These are phyloP conservation scores for Ophthalmolycus amberensis DNA, from an alignment of 2,113 vertebrate genomes.

Conservation along the genomic window DNA sequence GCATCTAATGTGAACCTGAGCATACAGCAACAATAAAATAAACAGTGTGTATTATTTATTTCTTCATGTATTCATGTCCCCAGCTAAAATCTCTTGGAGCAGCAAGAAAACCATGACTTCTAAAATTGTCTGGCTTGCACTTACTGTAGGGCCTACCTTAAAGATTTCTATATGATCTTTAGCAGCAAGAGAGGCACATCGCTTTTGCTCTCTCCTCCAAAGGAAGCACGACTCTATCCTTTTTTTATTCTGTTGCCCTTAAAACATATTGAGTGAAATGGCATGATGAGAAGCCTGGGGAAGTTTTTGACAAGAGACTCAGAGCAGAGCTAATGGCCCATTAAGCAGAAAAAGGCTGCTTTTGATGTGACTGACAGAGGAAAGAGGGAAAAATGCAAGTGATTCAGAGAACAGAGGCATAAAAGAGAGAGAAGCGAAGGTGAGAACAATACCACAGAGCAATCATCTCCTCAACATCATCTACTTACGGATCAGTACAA, in stretches of 20 bases:
- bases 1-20: neutral
- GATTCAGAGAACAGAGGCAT: conserved; percentile 31
- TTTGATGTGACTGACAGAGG: conserved; percentile 64
- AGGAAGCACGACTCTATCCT: neutral
- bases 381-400: conserved; percentile 40
- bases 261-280: conserved; percentile 41
- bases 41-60: no score
- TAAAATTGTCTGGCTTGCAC: neutral
- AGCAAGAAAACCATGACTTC: neutral
- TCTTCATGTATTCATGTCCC: neutral
- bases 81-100: neutral
- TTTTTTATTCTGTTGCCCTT: conserved; percentile 43
- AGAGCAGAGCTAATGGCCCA: conserved; percentile 69
- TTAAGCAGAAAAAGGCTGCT: conserved; percentile 58
- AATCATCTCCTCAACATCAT: conserved; percentile 60
- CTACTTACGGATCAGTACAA: conserved; percentile 36
- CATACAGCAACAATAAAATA: no score
- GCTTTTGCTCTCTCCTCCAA: neutral
- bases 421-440: conserved; percentile 5
- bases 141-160: neutral
- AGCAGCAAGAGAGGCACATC: neutral
- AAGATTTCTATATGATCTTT: conserved; percentile 25
- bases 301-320: conserved; percentile 60
- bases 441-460: conserved; percentile 58
- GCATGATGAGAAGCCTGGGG: conserved; percentile 47